Evolutionary conservation across 2,888 invertebrate species (phyloP).

Genomic region (Coronaproctus castanopsis): DNA sequence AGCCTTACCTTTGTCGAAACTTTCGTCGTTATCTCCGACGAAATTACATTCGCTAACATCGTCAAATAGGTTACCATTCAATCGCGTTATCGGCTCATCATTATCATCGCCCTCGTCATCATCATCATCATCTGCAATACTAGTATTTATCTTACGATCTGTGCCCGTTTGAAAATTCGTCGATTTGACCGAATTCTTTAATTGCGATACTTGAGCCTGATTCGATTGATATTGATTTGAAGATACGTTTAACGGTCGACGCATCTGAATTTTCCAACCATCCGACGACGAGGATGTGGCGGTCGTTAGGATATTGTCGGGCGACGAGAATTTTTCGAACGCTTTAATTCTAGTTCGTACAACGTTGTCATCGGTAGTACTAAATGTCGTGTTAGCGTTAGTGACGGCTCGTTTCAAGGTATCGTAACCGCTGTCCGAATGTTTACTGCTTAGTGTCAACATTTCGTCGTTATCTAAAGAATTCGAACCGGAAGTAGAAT

Average conservation of each 20-base stretch:
- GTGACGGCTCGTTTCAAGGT: conserved; percentile 22
- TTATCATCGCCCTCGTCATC: not conserved
- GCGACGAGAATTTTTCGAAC: conserved; percentile 16
- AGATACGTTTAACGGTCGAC: conserved; percentile 28
- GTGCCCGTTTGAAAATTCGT: too few species aligned
- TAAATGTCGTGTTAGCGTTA: conserved; percentile 15
- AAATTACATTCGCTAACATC: too few species aligned
- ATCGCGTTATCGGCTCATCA: not conserved
- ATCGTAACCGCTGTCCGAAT: conserved; percentile 26
- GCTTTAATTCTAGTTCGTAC: conserved; percentile 24
- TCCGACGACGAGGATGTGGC: not conserved
- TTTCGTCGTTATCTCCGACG: not conserved
- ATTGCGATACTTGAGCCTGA: conserved; percentile 27
- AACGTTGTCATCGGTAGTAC: conserved; percentile 18
- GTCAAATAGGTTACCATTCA: too few species aligned
- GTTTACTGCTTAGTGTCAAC: conserved; percentile 22
- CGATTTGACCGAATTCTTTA: not conserved
- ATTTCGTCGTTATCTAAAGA: conserved; percentile 16
- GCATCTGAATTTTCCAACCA: conserved; percentile 21
- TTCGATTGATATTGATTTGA: conserved; percentile 25
- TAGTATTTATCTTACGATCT: not conserved
- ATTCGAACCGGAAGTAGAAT: conserved; percentile 12
- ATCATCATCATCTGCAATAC: not conserved
- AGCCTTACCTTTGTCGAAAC: not conserved
- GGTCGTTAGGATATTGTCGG: not conserved